Percentiles rank a stretch among this genome's conserved stretches.
Evolutionary conservation across 23 tunicate species (phyloP).

Genomic region (Aplidium turbinatum): DNA sequence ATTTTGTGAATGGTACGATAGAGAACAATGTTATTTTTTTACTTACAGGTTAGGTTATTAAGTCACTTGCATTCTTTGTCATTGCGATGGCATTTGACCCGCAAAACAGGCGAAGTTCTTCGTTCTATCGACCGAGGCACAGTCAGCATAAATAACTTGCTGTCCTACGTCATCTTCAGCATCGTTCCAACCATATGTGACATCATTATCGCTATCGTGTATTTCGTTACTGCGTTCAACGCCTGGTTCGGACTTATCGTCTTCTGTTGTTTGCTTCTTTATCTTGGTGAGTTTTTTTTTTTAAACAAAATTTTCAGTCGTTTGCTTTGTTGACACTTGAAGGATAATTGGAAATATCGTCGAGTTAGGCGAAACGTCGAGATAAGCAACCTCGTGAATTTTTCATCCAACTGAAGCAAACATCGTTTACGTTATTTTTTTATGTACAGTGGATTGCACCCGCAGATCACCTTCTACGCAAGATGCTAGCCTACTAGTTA

Average conservation of each 20-base stretch:
- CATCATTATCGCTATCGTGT: constrained; percentile 84
- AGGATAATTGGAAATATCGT: too few relatives aligned
- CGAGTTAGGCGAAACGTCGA: too few relatives aligned
- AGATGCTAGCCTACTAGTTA: too few relatives aligned
- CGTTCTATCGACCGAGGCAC: constrained; percentile 94
- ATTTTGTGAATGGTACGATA: too few relatives aligned
- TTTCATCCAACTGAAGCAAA: too few relatives aligned
- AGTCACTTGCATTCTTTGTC: constrained; percentile 85
- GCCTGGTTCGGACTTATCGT: constrained; percentile 87
- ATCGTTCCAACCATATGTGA: constrained; percentile 86
- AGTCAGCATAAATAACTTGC: constrained; percentile 70
- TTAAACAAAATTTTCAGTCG: too few relatives aligned
- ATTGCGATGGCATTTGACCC: constrained; percentile 85
- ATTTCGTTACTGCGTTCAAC: constrained; percentile 74
- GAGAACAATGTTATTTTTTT: background rate
- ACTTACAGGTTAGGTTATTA: constrained; percentile 52
- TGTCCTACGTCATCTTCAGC: constrained; percentile 80
- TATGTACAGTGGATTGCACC: too few relatives aligned
- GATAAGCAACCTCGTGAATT: too few relatives aligned
- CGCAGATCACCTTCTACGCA: too few relatives aligned
- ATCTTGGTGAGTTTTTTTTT: constrained; percentile 50
- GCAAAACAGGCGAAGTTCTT: constrained; percentile 93
- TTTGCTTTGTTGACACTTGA: too few relatives aligned
- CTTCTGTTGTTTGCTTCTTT: constrained; percentile 56
- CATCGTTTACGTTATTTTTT: too few relatives aligned